phyloP scores from a whole-genome alignment of 30 jellyfish, hydroid and myxozoan species.

The Hydra vulgaris region DNA sequence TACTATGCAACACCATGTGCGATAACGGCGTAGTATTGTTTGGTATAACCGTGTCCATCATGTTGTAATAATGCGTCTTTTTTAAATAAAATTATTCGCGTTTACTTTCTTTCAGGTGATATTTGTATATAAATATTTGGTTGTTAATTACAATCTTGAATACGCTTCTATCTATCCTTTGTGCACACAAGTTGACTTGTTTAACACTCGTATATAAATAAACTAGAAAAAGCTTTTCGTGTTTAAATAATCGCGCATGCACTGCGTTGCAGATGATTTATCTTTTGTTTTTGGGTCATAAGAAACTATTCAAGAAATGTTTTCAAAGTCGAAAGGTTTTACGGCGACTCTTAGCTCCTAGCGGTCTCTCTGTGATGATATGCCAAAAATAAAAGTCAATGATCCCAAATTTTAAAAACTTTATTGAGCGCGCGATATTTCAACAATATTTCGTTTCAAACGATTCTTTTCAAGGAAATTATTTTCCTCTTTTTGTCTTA shows the following conservation, averaged over 20 bases:
- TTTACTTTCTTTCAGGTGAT: background rate
- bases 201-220: background rate
- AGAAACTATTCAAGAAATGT: background rate
- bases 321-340: background rate
- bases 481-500: no score
- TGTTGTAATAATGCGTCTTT: background rate
- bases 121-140: slow-evolving; percentile 1
- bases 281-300: slow-evolving; percentile 4
- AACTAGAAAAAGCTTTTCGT: background rate
- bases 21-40: slow-evolving; percentile 32
- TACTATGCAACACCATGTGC: slow-evolving; percentile 27
- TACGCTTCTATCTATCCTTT: background rate
- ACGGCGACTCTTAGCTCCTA: slow-evolving; percentile 8
- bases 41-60: slow-evolving; percentile 33
- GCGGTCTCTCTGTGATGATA: slow-evolving; percentile 11
- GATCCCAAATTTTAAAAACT: background rate
- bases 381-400: background rate
- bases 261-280: slow-evolving; percentile 33
- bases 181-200: slow-evolving; percentile 10
- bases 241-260: slow-evolving; percentile 18
- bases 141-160: background rate
- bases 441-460: no score
- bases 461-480: no score
- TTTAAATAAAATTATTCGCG: background rate
- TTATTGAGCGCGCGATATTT: no score